Evolutionary conservation across 2,113 vertebrate genomes (phyloP).

Genomic region (Campylorhamphus procurvoides): DNA sequence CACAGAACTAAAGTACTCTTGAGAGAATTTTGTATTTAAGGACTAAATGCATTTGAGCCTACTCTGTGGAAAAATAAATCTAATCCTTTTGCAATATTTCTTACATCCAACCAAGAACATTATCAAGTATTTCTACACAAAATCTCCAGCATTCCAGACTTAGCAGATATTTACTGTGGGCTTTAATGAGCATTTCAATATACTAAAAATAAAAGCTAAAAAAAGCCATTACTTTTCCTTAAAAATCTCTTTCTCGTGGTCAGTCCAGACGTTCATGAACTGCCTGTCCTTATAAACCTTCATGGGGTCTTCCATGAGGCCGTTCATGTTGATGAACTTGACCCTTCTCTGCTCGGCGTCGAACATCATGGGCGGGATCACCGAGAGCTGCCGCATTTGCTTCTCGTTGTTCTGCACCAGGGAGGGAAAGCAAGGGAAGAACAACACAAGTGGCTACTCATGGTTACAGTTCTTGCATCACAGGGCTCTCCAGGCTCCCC

Average conservation of each 20-base stretch:
- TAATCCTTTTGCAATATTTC: not conserved
- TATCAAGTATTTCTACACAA: not conserved
- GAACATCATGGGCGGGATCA: slow-evolving; percentile 99
- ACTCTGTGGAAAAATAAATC: not conserved
- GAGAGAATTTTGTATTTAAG: not conserved
- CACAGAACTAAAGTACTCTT: not conserved
- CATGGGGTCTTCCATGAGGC: slow-evolving; percentile 98
- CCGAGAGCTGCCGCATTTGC: slow-evolving; percentile 97
- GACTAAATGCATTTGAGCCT: not conserved
- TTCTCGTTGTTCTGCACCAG: slow-evolving; percentile 93
- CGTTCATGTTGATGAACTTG: slow-evolving; percentile 99
- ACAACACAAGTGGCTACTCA: not conserved
- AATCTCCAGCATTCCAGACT: not conserved
- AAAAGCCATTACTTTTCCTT: slow-evolving; percentile 92
- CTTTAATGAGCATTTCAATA: not conserved
- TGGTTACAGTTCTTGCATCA: not conserved
- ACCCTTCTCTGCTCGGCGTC: slow-evolving; percentile 95
- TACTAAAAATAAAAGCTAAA: not conserved
- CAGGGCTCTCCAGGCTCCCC: not conserved
- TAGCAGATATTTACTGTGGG: not conserved
- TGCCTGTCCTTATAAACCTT: slow-evolving; percentile 98
- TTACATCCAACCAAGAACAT: not conserved
- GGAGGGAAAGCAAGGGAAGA: not conserved
- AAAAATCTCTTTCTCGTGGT: slow-evolving; percentile 98
- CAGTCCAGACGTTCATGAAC: slow-evolving; percentile 99